phyloP scores from a whole-genome alignment of 2,888 invertebrate genomes.

The Anaspis maculata region DNA sequence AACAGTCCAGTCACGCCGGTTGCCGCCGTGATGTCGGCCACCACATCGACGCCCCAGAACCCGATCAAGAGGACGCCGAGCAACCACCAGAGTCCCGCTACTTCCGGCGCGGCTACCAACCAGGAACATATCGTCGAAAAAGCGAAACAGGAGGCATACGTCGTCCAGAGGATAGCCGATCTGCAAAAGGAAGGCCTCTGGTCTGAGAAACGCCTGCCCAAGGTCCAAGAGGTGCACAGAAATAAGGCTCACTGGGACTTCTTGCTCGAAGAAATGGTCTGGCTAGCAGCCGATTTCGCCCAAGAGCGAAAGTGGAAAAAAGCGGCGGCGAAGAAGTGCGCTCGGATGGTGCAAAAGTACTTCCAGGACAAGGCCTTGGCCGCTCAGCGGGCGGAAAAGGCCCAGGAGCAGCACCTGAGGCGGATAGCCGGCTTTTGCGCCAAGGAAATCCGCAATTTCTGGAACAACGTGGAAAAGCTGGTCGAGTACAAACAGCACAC shows the following conservation, averaged over 20 bases:
- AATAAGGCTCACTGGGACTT: constrained; percentile 98
- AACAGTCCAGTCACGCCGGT: constrained; percentile 9
- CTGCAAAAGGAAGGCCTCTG: constrained; percentile 91
- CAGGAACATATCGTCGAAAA: constrained; percentile 77
- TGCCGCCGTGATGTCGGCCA: constrained; percentile 14
- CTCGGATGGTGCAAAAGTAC: constrained; percentile 83
- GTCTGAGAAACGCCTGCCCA: constrained; percentile 86
- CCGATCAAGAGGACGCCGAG: constrained; percentile 11
- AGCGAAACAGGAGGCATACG: constrained; percentile 88
- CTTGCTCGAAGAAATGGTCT: constrained; percentile 95
- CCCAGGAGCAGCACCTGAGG: constrained; percentile 77
- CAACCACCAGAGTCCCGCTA: constrained; percentile 9
- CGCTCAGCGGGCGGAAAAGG: constrained; percentile 84
- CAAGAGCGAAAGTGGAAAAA: constrained; percentile 98
- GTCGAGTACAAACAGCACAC: constrained; percentile 92
- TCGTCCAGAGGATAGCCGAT: constrained; percentile 86
- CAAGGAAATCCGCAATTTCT: constrained; percentile 89
- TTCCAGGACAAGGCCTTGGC: constrained; percentile 86
- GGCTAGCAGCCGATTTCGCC: constrained; percentile 96
- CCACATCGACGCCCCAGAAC: constrained; percentile 3
- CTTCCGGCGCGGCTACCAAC: constrained; percentile 30
- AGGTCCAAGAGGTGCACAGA: constrained; percentile 82
- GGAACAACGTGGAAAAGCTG: constrained; percentile 94
- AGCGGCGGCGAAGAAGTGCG: constrained; percentile 88
- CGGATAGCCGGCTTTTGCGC: constrained; percentile 86